Base-by-base conservation (phyloP, 2,113 vertebrate genomes). In the Peromyscus californicus region DNA sequence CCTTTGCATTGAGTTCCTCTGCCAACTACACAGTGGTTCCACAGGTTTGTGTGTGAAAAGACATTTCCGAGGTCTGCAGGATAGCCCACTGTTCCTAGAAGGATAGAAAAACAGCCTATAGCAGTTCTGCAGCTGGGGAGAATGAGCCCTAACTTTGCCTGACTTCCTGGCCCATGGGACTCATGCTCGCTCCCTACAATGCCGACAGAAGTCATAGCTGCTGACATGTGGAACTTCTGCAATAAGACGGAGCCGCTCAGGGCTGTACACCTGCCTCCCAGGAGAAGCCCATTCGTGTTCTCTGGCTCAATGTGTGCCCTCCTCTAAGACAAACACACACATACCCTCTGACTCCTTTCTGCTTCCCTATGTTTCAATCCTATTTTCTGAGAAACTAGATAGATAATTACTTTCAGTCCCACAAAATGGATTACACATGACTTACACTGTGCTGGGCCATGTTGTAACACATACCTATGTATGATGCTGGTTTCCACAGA, bases 191-290 rank as follows among this genome's bases (percentile, higher is more conserved):
- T 12, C 3, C 45, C 63, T 13, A 12, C 1, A 21, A 21, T 8
- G 39, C 24, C 12, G 19, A 57, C 22, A 15, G 54, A 74, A 36
- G 33, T 17, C 11, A 24, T 13, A 61, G 45, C 48, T 36, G 36
- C 4, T 10, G 3, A 36, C 39, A 21, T 29, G 8, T 0, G 0
- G 57, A 45, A 54, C 0, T 16, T 63, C 33, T 36, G 57, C 17
- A 8, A 5, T 0, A 22, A 39, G 22, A 69, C 0, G 2, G 51
- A 89, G 24, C 12, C 33, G 1, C 3, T 0, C 1, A 0, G 0
- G 4, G 24, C 5, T 36, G 17, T 22, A 31, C 3, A 45, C 36
- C 10, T 4, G 2, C 26, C 48, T 51, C 59, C 5, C 5, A 12
- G 59, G 22, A 5, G 61, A 91, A 12, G 33, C 67, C 82, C 12